Base-by-base conservation (phyloP, 2,113 vertebrate genomes). In the Heteronetta atricapilla region DNA sequence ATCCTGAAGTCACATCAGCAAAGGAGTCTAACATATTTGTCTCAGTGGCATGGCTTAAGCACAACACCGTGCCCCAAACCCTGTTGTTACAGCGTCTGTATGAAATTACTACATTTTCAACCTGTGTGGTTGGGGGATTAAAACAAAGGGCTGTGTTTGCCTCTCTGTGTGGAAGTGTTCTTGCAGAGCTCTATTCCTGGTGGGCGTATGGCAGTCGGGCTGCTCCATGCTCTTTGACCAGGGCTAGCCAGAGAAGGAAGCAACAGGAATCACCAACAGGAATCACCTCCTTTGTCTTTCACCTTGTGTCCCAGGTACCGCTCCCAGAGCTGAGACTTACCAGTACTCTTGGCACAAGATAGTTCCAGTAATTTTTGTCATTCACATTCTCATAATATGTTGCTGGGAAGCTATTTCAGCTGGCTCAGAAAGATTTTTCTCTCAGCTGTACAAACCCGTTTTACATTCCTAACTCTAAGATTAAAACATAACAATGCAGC, bases 401-500 rank as follows among this genome's bases (percentile, higher is more conserved):
- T 69, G n/a, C 69, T 86, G 81, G 80, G 58, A 93, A 76, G 50
- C 26, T 48, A 10, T 48, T 48, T 48, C 46, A 64, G 28, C 60
- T 81, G 91, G 60, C 80, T 92, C 22, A 6, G 20, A 40, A 62
- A 63, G 44, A 63, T 70, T 86, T 88, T 88, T 92, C 58, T 91
- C 40, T 92, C 40, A 20, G 73, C 60, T 64, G 17, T 88, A 67
- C 56, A 78, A 56, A 68, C 31, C 36, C 44, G 53, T 59, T 92
- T 93, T 3, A 1, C 93, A 73, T 88, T 93, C 75, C 12, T 5
- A 22, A 40, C 38, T 82, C 68, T 85, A 78, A 84, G 86, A 90
- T 69, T 72, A 73, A 95, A 75, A 82, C 55, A 92, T 86, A 79
- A 89, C 94, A 96, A 90, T 46, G 46, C 42, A 76, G 31, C 56